Evolutionary conservation across 1,140 invertebrate species (phyloP).

Genomic region (Orius laevigatus): DNA sequence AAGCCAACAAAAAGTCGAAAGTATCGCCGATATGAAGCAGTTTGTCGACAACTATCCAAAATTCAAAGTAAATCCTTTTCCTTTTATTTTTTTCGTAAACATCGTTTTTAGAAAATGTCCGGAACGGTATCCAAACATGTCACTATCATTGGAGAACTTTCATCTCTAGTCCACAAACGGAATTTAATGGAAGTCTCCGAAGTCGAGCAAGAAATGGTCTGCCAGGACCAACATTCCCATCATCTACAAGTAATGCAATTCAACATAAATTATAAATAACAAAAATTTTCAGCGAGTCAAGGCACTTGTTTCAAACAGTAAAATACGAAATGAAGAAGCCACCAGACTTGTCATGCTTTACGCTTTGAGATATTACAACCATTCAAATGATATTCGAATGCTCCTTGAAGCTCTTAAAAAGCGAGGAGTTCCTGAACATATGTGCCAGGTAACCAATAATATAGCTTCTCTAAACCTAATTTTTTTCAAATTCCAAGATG

Average conservation of each 20-base stretch:
- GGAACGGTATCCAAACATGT: conserved; percentile 96
- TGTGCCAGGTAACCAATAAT: conserved; percentile 28
- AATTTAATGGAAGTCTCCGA: conserved; percentile 85
- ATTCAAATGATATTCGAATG: conserved; percentile 66
- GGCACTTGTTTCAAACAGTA: conserved; percentile 46
- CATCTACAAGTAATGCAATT: conserved; percentile 50
- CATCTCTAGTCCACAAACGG: conserved; percentile 58
- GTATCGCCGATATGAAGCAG: conserved; percentile 95
- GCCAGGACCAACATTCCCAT: conserved; percentile 78
- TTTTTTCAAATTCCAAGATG: too few relatives aligned
- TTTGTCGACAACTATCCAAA: conserved; percentile 98
- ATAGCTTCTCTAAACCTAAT: background rate
- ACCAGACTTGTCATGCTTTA: conserved; percentile 83
- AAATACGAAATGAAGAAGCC: conserved; percentile 64
- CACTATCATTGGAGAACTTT: conserved; percentile 87
- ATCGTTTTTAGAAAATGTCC: conserved; percentile 68
- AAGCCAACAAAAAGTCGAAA: conserved; percentile 93
- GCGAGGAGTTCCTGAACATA: conserved; percentile 41
- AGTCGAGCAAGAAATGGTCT: conserved; percentile 89
- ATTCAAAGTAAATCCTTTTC: conserved; percentile 51
- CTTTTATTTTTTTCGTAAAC: background rate
- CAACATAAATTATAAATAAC: too few relatives aligned
- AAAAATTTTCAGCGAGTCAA: conserved; percentile 25
- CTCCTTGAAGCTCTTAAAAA: conserved; percentile 57
- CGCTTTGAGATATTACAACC: conserved; percentile 79